Evolutionary conservation across 1,140 invertebrate genomes (phyloP).

Genomic region (Cotesia chilonis): DNA sequence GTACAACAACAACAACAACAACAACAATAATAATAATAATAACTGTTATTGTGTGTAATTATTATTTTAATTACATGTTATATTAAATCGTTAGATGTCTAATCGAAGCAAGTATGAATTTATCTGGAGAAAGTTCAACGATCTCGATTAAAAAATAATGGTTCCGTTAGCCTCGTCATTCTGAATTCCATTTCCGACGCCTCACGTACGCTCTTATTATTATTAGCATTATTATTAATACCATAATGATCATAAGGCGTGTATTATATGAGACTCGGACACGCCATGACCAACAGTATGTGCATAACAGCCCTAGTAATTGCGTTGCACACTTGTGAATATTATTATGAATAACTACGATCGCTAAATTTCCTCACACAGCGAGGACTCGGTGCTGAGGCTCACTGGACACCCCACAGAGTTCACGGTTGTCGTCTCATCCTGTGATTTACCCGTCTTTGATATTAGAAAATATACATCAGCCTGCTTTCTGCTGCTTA

Average conservation of each 20-base stretch:
- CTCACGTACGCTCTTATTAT: slow-evolving; percentile 43
- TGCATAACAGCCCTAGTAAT: slow-evolving; percentile 28
- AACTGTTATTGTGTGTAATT: slow-evolving; percentile 31
- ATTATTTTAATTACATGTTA: not conserved
- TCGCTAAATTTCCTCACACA: slow-evolving; percentile 15
- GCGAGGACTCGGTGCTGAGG: slow-evolving; percentile 10
- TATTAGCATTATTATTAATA: slow-evolving; percentile 39
- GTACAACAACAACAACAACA: slow-evolving; percentile 52
- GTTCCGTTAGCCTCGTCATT: not conserved
- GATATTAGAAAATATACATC: too few species aligned
- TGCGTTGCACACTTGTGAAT: slow-evolving; percentile 21
- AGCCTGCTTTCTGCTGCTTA: too few species aligned
- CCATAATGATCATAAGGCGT: slow-evolving; percentile 31
- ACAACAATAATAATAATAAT: slow-evolving; percentile 58
- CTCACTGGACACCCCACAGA: too few species aligned
- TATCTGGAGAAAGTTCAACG: not conserved
- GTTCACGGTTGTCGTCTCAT: too few species aligned
- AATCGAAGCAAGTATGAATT: not conserved
- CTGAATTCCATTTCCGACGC: slow-evolving; percentile 6
- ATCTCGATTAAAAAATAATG: not conserved
- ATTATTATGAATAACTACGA: slow-evolving; percentile 25
- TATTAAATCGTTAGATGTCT: not conserved
- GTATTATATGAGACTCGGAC: slow-evolving; percentile 41
- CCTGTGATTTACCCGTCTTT: too few species aligned
- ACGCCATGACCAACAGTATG: slow-evolving; percentile 27